Evolutionary conservation across 2,113 vertebrate species (phyloP), one percentile per base, ranked within the genome.

Genomic region (Odocoileus hemionus): DNA sequence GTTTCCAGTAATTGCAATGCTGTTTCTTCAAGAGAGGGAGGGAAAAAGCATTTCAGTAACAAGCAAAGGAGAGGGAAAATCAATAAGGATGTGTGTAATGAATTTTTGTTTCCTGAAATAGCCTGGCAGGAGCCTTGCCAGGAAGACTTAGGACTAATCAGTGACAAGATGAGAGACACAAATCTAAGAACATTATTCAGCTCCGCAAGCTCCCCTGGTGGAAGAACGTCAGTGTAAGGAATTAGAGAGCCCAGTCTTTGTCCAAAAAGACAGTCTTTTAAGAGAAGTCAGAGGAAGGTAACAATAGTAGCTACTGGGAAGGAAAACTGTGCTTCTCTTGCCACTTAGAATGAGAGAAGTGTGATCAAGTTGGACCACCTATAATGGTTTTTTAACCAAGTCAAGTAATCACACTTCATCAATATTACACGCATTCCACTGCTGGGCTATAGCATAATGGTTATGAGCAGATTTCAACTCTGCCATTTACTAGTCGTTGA

Each of bases 41-140:
- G 57, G 33, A 33, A 80, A 6, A 93, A 47, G 50, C 96, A 88
- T 96, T 96, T 96, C 93, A 96, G 83, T 89, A 95, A 95, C 90
- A 97, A 98, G 97, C 93, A 93, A 95, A 97, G 93, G 67, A 97
- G 95, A 97, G 97, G 64, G 95, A 95, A 98, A 97, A 98, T 98
- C 98, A 97, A 97, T 98, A 96, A 84, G 95, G 83, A 97, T 98
- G 89, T 94, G 94, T 93, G 88, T 96, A 98, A 98, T 98, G 97
- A 98, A 98, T 97, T 98, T 98, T 97, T 97, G 97, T 98, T 98
- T 98, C 98, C 97, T 97, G 96, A 98, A 98, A 97, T 98, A 98
- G 96, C 93, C 96, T 17, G 0, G 94, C 94, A 98, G 97, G 96
- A 98, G 95, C 86, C 98, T 97, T 98, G 96, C 98, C 96, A 98